These are phyloP conservation scores for Myrmophylax atrothorax DNA, from an alignment of 2,113 vertebrate species.

Conservation along the genomic window DNA sequence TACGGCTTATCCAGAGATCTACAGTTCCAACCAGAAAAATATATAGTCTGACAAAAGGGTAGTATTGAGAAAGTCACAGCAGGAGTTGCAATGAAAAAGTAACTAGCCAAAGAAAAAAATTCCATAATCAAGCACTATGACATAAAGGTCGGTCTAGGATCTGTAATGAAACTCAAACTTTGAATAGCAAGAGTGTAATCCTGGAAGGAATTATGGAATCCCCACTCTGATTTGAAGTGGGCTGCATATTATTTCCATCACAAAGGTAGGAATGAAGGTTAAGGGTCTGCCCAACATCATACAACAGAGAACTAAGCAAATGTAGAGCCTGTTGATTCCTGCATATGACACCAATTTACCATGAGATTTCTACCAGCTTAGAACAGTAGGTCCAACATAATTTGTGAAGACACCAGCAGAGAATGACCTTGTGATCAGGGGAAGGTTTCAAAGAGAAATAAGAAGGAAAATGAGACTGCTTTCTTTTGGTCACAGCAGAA, in stretches of 20 bases:
- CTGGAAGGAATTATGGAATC: not conserved
- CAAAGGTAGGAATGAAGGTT: not conserved
- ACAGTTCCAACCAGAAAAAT: not conserved
- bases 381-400: not conserved
- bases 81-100: not conserved
- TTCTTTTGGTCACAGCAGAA: not conserved
- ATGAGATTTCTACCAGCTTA: not conserved
- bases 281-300: not conserved
- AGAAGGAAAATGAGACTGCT: not conserved
- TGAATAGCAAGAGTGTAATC: not conserved
- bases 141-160: not conserved
- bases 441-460: not conserved
- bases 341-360: not conserved
- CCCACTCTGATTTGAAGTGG: not conserved
- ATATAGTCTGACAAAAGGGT: not conserved
- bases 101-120: not conserved
- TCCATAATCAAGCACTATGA: not conserved
- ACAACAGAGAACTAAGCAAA: not conserved
- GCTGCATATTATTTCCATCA: not conserved
- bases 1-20: not conserved
- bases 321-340: not conserved
- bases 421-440: not conserved
- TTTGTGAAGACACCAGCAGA: not conserved
- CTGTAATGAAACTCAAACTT: not conserved
- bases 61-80: constrained; percentile 1